phyloP scores from a whole-genome alignment of 2,113 vertebrate genomes.

The Peucedramus taeniatus region DNA sequence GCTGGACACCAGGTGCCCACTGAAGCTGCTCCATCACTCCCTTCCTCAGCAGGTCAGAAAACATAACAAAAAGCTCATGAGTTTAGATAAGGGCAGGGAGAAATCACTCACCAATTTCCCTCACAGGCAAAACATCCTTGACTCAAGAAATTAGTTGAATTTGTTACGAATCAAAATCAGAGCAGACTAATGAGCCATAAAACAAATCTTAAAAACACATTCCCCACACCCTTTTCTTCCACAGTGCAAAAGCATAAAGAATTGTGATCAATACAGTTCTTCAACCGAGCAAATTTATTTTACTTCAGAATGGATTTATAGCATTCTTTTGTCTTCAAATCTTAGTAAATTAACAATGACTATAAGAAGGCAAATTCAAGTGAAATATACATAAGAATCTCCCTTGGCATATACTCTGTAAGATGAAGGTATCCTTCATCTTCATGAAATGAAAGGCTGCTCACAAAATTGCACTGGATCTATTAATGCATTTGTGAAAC shows the following conservation, averaged over 20 bases:
- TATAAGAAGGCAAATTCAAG: not conserved
- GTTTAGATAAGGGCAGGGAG: not conserved
- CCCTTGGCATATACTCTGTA: not conserved
- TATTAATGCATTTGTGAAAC: not conserved
- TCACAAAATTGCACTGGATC: not conserved
- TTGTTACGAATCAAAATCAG: not conserved
- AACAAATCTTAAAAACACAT: not conserved
- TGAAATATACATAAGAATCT: not conserved
- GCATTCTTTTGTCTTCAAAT: not conserved
- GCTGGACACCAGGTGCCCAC: not conserved
- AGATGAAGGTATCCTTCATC: not conserved
- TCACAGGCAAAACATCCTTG: not conserved
- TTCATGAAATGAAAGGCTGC: not conserved
- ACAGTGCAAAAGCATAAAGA: not conserved
- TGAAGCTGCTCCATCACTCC: not conserved
- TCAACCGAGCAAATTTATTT: not conserved
- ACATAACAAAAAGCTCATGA: not conserved
- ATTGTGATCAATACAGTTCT: not conserved
- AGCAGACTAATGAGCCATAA: not conserved
- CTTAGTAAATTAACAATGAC: not conserved
- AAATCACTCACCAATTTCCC: not conserved
- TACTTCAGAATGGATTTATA: not conserved
- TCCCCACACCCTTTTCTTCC: not conserved
- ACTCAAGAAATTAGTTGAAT: not conserved
- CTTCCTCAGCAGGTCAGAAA: not conserved